Conservation (phyloP, 2,113 vertebrate genomes). For the Ailurus styani region DNA sequence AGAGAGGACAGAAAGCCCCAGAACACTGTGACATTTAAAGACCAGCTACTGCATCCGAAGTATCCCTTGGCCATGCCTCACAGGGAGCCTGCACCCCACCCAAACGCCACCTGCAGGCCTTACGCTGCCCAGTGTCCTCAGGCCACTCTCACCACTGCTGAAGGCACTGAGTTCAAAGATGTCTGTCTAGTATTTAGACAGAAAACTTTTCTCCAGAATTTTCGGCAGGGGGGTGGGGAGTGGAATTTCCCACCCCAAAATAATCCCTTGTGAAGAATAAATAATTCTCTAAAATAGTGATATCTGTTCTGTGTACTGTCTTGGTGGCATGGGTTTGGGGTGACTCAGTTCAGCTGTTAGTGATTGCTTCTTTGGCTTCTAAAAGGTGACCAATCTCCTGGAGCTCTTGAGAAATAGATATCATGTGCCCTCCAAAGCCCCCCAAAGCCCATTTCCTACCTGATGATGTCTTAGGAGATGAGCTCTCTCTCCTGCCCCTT, state of each 20-base stretch:
- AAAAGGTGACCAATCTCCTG: background rate
- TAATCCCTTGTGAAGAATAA: background rate
- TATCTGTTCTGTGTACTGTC: background rate
- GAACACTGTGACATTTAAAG: too few species aligned
- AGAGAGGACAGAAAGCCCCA: background rate
- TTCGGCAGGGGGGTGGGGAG: background rate
- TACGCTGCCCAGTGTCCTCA: background rate
- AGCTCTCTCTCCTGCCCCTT: background rate
- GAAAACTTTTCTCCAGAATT: background rate
- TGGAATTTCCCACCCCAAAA: background rate
- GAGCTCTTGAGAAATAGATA: background rate
- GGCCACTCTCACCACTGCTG: rapidly evolving
- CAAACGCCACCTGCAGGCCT: background rate
- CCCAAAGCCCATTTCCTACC: background rate
- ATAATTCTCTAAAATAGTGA: background rate
- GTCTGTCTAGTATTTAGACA: rapidly evolving
- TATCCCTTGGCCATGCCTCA: background rate
- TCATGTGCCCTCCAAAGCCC: rapidly evolving
- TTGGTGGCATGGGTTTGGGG: background rate
- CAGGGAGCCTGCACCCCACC: too few species aligned
- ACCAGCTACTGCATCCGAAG: background rate
- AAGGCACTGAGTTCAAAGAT: background rate
- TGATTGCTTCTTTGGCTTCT: background rate
- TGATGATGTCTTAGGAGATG: background rate
- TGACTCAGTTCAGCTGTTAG: background rate